phyloP scores from a whole-genome alignment of 2,113 vertebrate genomes.

The Indri indri region DNA sequence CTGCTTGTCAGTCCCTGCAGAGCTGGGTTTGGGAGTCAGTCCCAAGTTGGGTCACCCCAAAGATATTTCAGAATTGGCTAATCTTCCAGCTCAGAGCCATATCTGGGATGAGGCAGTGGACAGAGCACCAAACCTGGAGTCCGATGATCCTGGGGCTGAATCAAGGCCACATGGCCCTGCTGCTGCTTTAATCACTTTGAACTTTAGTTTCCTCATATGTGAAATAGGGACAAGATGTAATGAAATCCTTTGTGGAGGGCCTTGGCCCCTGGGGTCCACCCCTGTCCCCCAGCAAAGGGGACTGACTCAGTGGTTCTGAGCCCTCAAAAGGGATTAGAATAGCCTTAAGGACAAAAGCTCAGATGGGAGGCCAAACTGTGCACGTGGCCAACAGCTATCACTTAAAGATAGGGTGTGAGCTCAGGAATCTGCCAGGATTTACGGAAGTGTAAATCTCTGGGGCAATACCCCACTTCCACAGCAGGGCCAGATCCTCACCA shows the following conservation, averaged over 20 bases:
- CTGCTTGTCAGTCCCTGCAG: neutral
- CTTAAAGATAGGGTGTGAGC: neutral
- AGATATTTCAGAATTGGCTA: neutral
- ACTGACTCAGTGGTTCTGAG: neutral
- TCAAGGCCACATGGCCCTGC: neutral
- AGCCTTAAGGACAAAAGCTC: neutral
- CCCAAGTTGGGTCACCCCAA: neutral
- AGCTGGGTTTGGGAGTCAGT: neutral
- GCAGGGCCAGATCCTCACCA: slow-evolving; percentile 83
- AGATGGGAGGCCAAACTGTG: neutral
- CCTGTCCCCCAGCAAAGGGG: neutral
- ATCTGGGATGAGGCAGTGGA: neutral
- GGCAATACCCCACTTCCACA: neutral
- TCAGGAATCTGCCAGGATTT: neutral
- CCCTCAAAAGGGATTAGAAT: neutral
- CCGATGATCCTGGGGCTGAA: neutral
- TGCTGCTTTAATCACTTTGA: neutral
- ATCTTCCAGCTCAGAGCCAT: neutral
- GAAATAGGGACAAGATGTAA: neutral
- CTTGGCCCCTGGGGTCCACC: neutral
- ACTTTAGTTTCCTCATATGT: neutral
- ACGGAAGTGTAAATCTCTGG: neutral
- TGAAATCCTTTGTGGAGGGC: neutral
- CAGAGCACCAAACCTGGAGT: neutral
- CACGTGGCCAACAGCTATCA: neutral